Conservation (phyloP, 2,113 vertebrate species). For the Centropus bengalensis region DNA sequence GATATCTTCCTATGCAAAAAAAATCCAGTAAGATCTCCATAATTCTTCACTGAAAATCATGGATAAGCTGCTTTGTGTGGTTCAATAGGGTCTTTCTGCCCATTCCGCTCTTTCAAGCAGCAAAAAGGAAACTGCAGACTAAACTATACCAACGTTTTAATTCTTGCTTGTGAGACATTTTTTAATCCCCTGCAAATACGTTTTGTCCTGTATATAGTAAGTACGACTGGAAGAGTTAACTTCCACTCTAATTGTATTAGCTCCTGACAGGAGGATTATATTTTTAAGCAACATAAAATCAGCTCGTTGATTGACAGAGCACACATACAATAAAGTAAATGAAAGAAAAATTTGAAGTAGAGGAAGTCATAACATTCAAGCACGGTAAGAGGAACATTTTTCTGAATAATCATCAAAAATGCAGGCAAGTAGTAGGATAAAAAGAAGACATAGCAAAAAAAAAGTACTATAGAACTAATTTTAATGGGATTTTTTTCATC, state of each 20-base stretch:
- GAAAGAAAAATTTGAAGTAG: not conserved
- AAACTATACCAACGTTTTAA: not conserved
- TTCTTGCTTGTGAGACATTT: conserved; percentile 8
- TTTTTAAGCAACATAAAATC: conserved; percentile 1
- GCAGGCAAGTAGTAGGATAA: not conserved
- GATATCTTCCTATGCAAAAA: not conserved
- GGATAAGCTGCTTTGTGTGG: conserved; percentile 11
- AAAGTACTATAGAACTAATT: not conserved
- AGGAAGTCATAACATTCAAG: not conserved
- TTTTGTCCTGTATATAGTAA: not conserved
- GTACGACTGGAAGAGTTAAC: not conserved
- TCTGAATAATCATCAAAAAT: not conserved
- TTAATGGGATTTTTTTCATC: not conserved
- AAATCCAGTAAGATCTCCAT: not conserved
- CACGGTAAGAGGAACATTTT: not conserved
- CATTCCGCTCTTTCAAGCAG: not conserved
- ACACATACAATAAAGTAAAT: not conserved
- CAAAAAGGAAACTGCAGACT: not conserved
- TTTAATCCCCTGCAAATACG: not conserved
- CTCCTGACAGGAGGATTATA: not conserved
- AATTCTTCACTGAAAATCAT: not conserved
- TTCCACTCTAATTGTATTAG: not conserved
- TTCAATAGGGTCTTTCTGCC: not conserved
- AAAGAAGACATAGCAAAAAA: not conserved
- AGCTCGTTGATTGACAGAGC: not conserved